These are phyloP conservation scores for Acronicta psi DNA, from an alignment of 2,888 invertebrate species.

Conservation along the genomic window DNA sequence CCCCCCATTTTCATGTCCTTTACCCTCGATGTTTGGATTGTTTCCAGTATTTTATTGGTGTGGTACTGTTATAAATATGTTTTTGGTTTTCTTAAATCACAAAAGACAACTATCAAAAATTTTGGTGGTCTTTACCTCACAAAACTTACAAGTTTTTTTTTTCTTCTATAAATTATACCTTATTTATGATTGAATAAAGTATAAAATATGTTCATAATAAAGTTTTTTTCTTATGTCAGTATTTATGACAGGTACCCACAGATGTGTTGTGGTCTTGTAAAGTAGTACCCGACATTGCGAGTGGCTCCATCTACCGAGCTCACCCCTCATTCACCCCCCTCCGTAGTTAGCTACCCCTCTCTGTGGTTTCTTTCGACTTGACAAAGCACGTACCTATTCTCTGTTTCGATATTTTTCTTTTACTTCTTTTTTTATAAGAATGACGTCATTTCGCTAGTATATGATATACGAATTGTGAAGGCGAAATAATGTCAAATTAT, in stretches of 20 bases:
- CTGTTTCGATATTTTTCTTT: slow-evolving; percentile 18
- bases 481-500: slow-evolving; percentile 46
- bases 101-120: too few species aligned
- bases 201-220: not conserved
- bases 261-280: slow-evolving; percentile 56
- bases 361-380: slow-evolving; percentile 50
- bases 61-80: slow-evolving; percentile 52
- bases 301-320: slow-evolving; percentile 62
- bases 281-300: slow-evolving; percentile 52
- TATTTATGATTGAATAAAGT: not conserved
- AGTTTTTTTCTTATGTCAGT: not conserved
- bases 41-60: slow-evolving; percentile 44
- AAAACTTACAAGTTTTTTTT: too few species aligned
- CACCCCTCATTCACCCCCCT: slow-evolving; percentile 43
- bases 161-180: too few species aligned
- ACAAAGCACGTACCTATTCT: slow-evolving; percentile 49
- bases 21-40: slow-evolving; percentile 47
- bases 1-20: slow-evolving; percentile 46
- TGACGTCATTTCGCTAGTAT: slow-evolving; percentile 45
- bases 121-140: too few species aligned
- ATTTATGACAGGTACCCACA: slow-evolving; percentile 55
- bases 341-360: slow-evolving; percentile 51
- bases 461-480: slow-evolving; percentile 5
- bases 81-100: too few species aligned
- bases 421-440: slow-evolving; percentile 3